A percentile compares a stretch with the other conserved stretches of the same genome.
phyloP scores from a whole-genome alignment of 1,140 invertebrate genomes.

The Nymphalis io region DNA sequence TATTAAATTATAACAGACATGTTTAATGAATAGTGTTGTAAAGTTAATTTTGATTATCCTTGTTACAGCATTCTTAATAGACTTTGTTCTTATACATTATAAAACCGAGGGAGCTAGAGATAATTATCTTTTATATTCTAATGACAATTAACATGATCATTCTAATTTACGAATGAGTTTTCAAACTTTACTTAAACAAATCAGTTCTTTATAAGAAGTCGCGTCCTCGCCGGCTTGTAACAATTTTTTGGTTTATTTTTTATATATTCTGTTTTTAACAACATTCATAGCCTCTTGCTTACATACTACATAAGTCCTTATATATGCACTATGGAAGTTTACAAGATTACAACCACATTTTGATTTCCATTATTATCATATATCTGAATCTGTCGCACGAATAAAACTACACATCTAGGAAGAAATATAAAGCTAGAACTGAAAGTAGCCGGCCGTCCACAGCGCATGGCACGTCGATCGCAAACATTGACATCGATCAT shows the following conservation, averaged over 20 bases:
- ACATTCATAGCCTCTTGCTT: constrained; percentile 65
- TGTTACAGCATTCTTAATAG: constrained; percentile 14
- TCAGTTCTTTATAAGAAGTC: constrained; percentile 27
- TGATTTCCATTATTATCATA: constrained; percentile 18
- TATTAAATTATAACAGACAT: too few relatives aligned
- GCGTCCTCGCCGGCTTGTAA: constrained; percentile 21
- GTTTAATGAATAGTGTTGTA: too few relatives aligned
- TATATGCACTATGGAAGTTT: constrained; percentile 41
- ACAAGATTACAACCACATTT: constrained; percentile 39
- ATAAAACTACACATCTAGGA: constrained; percentile 21
- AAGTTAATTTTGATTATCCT: constrained; percentile 1
- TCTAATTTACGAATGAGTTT: constrained; percentile 24
- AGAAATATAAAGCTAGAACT: constrained; percentile 19
- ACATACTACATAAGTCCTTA: constrained; percentile 46
- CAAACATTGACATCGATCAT: background rate
- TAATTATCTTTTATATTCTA: constrained; percentile 2
- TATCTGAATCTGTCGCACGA: constrained; percentile 29
- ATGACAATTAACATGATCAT: constrained; percentile 27
- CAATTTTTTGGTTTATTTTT: constrained; percentile 38
- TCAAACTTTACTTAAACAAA: constrained; percentile 25
- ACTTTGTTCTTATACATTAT: background rate
- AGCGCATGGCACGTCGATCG: constrained; percentile 28
- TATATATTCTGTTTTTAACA: constrained; percentile 43
- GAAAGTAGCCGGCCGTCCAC: constrained; percentile 10
- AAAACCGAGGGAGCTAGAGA: background rate